Evolutionary conservation across 1,140 invertebrate species (phyloP).

Genomic region (Penaeus japonicus): DNA sequence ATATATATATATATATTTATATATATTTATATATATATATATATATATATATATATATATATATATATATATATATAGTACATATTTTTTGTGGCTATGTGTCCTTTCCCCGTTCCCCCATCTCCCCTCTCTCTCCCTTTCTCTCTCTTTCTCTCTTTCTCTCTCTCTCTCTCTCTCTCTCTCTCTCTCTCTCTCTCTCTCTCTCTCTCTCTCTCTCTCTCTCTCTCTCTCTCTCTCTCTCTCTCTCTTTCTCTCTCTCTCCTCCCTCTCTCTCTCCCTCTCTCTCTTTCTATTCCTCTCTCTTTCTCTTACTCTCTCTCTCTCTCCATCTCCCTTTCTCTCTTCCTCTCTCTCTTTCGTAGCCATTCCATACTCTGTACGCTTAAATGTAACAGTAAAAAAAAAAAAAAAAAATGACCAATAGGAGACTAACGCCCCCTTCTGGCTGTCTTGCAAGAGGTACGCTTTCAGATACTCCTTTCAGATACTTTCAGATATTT

Average conservation of each 20-base stretch:
- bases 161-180: background rate
- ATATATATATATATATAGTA: background rate
- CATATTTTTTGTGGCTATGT: too few relatives aligned
- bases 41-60: background rate
- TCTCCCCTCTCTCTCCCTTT: background rate
- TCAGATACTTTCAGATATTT: too few relatives aligned
- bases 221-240: background rate
- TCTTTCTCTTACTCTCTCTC: background rate
- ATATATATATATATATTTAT: background rate
- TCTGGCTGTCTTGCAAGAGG: too few relatives aligned
- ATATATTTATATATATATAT: constrained; percentile 1
- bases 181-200: background rate
- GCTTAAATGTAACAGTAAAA: too few relatives aligned
- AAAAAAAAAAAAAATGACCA: background rate
- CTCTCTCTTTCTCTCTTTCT: too few relatives aligned
- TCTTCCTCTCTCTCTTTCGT: background rate
- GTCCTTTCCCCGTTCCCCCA: background rate
- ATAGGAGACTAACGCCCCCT: too few relatives aligned
- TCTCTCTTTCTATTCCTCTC: background rate
- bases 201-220: background rate
- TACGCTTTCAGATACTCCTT: too few relatives aligned
- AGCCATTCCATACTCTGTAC: too few relatives aligned
- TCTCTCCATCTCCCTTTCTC: background rate
- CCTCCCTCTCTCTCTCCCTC: background rate
- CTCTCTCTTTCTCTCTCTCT: too few relatives aligned